A percentile compares a stretch with the other conserved stretches of the same genome.
These are phyloP conservation scores for Callyntrura guangdongensis DNA, from an alignment of 2,888 invertebrate genomes.

Conservation along the genomic window DNA sequence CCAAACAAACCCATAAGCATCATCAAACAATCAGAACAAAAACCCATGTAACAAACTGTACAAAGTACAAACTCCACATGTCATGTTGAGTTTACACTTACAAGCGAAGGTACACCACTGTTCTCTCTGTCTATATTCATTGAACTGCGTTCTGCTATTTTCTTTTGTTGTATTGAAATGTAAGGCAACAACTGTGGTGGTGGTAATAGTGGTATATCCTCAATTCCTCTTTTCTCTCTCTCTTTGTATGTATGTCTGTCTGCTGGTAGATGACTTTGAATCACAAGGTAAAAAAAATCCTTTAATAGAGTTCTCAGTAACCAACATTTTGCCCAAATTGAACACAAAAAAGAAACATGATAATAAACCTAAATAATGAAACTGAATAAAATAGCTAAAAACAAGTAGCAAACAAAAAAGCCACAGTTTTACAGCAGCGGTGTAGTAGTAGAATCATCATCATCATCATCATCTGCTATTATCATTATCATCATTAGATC, in stretches of 20 bases:
- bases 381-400: not conserved
- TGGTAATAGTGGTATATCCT: no score
- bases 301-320: conserved; percentile 36
- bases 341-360: not conserved
- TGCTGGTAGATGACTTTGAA: no score
- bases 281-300: no score
- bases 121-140: no score
- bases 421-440: no score
- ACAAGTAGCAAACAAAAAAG: no score
- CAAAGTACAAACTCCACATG: conserved; percentile 11
- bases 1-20: not conserved
- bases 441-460: no score
- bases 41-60: conserved; percentile 12
- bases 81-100: conserved; percentile 38
- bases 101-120: no score
- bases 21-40: conserved; percentile 33
- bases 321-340: conserved; percentile 32
- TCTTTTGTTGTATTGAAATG: conserved; percentile 21
- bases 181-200: no score
- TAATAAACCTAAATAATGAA: conserved; percentile 1
- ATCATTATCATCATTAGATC: not conserved
- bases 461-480: no score
- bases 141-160: not conserved
- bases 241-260: no score
- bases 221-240: no score